Conservation (phyloP, 2,888 invertebrate species). For the Amphiduros pacificus region DNA sequence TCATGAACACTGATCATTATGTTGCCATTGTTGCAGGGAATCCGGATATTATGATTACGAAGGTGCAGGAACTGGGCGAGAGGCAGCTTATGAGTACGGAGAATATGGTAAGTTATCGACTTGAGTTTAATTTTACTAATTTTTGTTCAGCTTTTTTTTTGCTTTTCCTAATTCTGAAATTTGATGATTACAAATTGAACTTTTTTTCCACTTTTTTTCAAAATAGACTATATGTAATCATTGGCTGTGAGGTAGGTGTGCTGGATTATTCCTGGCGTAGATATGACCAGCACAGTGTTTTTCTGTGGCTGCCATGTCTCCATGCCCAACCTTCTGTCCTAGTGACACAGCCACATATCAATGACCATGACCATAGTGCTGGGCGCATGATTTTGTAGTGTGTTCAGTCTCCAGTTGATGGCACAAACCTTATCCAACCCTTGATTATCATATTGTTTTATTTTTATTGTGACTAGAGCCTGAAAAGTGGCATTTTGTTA, state of each 20-base stretch:
- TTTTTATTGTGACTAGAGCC: too few species aligned
- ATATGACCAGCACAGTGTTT: neutral
- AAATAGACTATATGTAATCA: too few species aligned
- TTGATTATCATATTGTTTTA: too few species aligned
- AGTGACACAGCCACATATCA: conserved; percentile 2
- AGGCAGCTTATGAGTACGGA: neutral
- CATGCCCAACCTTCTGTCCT: neutral
- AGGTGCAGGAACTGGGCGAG: neutral
- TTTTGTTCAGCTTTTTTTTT: too few species aligned
- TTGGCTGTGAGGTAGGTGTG: neutral
- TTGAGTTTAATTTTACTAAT: too few species aligned
- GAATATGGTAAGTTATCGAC: too few species aligned
- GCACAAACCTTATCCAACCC: too few species aligned
- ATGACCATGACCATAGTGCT: conserved; percentile 9
- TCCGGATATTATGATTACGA: neutral
- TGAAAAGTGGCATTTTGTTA: too few species aligned
- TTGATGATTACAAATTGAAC: too few species aligned
- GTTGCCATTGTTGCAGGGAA: neutral
- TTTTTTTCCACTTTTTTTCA: too few species aligned
- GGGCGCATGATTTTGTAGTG: conserved; percentile 6
- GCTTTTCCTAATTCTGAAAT: too few species aligned
- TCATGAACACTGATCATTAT: neutral
- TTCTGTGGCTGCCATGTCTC: neutral
- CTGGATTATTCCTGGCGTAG: conserved; percentile 7
- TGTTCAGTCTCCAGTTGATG: conserved; percentile 6